A percentile compares a stretch with the other conserved stretches of the same genome.
Conservation (phyloP, 2,113 vertebrate species). For the Anhinga rufa region DNA sequence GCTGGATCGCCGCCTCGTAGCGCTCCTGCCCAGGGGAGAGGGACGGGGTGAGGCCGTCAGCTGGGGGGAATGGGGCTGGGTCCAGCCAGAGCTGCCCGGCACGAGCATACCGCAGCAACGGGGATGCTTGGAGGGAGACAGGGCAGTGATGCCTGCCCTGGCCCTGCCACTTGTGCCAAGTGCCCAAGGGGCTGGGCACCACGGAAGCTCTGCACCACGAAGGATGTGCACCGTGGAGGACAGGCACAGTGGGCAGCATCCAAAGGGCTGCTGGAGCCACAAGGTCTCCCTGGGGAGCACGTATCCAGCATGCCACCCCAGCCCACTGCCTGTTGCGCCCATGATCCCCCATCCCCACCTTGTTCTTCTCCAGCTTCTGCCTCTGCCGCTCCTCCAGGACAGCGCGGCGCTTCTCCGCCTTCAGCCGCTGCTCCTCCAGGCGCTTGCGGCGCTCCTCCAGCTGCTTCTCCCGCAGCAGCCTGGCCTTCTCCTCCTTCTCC, state of each 20-base stretch:
- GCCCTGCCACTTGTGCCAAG: rapidly evolving
- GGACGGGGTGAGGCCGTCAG: rapidly evolving
- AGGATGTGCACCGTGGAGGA: background rate
- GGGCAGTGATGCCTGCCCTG: background rate
- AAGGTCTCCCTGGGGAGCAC: background rate
- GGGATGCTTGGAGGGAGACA: background rate
- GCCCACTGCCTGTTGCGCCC: background rate
- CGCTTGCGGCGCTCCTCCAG: slow-evolving; percentile 86
- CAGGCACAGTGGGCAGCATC: rapidly evolving
- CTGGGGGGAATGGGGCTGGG: background rate
- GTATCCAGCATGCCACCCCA: rapidly evolving
- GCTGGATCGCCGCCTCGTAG: slow-evolving; percentile 91
- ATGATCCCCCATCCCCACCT: slow-evolving; percentile 66
- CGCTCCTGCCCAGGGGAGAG: slow-evolving; percentile 77
- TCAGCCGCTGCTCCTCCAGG: slow-evolving; percentile 89
- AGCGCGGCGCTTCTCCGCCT: slow-evolving; percentile 83
- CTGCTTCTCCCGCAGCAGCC: slow-evolving; percentile 87
- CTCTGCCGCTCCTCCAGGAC: slow-evolving; percentile 90
- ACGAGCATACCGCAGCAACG: rapidly evolving
- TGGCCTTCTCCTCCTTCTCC: slow-evolving; percentile 93
- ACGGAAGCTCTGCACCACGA: rapidly evolving
- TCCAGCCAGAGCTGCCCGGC: background rate
- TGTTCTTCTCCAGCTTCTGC: slow-evolving; percentile 94
- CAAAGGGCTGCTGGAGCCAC: background rate
- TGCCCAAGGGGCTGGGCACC: background rate